phyloP scores from a whole-genome alignment of 2,888 invertebrate genomes.

The Sinopyrophorus schimmeli region DNA sequence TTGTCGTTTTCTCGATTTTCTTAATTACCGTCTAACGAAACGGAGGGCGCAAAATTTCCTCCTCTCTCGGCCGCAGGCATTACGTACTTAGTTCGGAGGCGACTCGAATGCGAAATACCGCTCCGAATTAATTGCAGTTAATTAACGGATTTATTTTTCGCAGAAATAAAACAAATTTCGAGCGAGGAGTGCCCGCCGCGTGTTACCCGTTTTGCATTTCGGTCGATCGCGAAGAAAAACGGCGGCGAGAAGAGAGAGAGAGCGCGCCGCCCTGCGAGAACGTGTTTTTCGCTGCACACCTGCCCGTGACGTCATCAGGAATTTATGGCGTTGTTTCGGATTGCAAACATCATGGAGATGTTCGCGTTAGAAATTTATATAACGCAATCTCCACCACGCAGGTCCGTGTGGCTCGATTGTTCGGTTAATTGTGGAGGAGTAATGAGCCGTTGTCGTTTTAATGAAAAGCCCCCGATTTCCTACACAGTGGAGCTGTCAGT shows the following conservation, averaged over 20 bases:
- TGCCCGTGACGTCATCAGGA: neutral
- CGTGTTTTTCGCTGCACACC: too few species aligned
- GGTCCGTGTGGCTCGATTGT: conserved; percentile 35
- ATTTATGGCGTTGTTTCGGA: conserved; percentile 4
- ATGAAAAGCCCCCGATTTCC: conserved; percentile 40
- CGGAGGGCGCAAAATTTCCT: neutral
- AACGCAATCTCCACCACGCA: conserved; percentile 18
- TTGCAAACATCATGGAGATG: conserved; percentile 16
- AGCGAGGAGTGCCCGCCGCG: too few species aligned
- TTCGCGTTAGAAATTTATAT: conserved; percentile 21
- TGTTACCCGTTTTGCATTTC: too few species aligned
- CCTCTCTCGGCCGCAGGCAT: neutral
- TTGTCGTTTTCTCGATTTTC: too few species aligned
- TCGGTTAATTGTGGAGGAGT: conserved; percentile 41
- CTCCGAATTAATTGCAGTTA: conserved; percentile 11
- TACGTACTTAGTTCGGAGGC: neutral
- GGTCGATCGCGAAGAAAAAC: too few species aligned
- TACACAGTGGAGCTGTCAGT: conserved; percentile 22
- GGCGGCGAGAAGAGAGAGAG: too few species aligned
- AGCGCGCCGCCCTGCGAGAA: too few species aligned
- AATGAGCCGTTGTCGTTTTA: conserved; percentile 43
- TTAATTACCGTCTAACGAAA: conserved; percentile 16
- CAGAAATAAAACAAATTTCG: too few species aligned
- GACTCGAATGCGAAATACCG: conserved; percentile 5
- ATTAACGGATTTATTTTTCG: conserved; percentile 14